Conservation (phyloP, 2,113 vertebrate genomes). For the Chloropsis hardwickii region DNA sequence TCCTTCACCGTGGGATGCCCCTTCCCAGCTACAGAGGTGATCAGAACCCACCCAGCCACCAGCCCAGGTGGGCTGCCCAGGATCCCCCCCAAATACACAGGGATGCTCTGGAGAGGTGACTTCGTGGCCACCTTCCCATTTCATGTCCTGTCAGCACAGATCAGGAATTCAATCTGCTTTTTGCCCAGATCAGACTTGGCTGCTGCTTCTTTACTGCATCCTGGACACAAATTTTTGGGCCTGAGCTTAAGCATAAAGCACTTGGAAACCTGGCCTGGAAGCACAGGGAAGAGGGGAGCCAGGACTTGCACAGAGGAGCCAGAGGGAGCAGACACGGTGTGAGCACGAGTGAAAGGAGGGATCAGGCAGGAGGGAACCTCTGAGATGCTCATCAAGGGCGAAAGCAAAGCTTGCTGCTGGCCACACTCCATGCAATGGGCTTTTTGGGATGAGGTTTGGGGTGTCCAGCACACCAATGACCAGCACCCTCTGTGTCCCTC, state of each 20-base stretch:
- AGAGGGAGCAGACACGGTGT: not conserved
- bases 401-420: not conserved
- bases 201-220: not conserved
- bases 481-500: not conserved
- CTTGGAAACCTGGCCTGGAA: not conserved
- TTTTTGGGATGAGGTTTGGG: not conserved
- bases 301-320: not conserved
- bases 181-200: not conserved
- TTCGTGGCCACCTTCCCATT: accelerated
- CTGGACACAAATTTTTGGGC: not conserved
- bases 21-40: not conserved
- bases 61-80: not conserved
- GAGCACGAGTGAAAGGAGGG: not conserved
- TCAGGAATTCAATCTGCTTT: not conserved
- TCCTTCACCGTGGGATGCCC: not conserved
- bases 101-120: not conserved
- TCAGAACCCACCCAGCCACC: not conserved
- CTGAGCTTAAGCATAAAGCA: not conserved
- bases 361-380: not conserved
- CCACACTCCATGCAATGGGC: not conserved
- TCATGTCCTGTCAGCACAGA: not conserved
- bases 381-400: not conserved
- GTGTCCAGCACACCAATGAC: not conserved
- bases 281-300: not conserved
- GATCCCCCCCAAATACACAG: accelerated